Conservation (phyloP, 2,888 invertebrate species). For the Tipula lateralis region DNA sequence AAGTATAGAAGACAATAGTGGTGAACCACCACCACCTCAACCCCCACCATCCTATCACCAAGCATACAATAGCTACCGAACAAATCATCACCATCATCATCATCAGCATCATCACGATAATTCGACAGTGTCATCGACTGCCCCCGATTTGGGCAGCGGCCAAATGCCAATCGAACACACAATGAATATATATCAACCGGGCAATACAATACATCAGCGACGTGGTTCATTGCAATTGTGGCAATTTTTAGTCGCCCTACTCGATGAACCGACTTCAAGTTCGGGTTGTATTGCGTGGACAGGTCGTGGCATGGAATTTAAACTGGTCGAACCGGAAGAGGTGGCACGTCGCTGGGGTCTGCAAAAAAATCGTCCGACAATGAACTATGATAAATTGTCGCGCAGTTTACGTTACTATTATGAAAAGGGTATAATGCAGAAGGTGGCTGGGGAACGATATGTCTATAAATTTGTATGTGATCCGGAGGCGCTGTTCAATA, state of each 20-base stretch:
- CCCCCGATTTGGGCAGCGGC: conserved; percentile 12
- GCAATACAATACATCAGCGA: conserved; percentile 53
- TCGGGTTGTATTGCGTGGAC: conserved; percentile 91
- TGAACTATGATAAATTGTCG: conserved; percentile 96
- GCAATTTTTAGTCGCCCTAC: conserved; percentile 86
- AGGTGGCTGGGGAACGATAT: conserved; percentile 91
- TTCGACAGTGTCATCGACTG: conserved; percentile 27
- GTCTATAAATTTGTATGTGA: conserved; percentile 97
- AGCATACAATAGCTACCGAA: background rate
- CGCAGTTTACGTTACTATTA: conserved; percentile 93
- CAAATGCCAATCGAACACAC: background rate
- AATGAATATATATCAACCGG: conserved; percentile 32
- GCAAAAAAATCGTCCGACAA: conserved; percentile 93
- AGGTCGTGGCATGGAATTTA: conserved; percentile 91
- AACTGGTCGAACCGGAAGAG: conserved; percentile 93
- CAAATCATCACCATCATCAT: background rate
- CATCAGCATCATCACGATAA: background rate
- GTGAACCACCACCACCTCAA: background rate
- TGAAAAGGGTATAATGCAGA: conserved; percentile 98
- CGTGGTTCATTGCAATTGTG: conserved; percentile 85
- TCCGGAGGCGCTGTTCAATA: conserved; percentile 82
- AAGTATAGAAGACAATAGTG: background rate
- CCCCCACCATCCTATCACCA: background rate
- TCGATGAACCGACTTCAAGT: conserved; percentile 62
- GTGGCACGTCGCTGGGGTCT: conserved; percentile 94